These are phyloP conservation scores for Halcyon badia DNA, from an alignment of 2,797 vertebrate species.

Conservation along the genomic window DNA sequence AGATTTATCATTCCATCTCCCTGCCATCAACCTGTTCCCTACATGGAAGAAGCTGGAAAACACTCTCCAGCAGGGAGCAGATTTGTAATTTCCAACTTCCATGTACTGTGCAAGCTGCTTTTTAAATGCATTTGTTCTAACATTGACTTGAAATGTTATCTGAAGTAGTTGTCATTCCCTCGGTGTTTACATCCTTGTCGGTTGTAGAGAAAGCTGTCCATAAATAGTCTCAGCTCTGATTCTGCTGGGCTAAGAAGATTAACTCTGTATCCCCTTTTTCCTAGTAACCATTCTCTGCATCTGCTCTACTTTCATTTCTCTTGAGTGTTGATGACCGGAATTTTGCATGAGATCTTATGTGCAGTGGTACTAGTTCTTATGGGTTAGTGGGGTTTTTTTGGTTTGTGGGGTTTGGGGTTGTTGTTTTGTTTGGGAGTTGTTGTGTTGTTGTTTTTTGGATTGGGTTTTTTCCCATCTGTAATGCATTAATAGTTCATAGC, in stretches of 20 bases:
- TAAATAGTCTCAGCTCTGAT: slow-evolving; percentile 27
- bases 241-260: slow-evolving; percentile 29
- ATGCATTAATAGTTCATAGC: neutral
- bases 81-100: neutral
- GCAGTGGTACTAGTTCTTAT: neutral
- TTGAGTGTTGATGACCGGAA: neutral
- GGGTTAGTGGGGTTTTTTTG: neutral
- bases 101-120: neutral
- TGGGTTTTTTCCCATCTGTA: neutral
- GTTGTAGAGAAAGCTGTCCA: slow-evolving; percentile 2
- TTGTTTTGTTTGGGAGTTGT: neutral
- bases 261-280: slow-evolving; percentile 38
- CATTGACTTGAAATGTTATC: neutral
- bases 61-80: neutral
- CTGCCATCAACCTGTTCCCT: neutral
- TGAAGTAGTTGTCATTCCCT: neutral
- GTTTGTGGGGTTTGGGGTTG: neutral
- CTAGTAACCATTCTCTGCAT: neutral
- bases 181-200: slow-evolving; percentile 12
- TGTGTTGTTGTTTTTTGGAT: neutral
- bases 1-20: neutral
- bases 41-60: neutral
- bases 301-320: slow-evolving; percentile 35
- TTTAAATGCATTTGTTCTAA: neutral
- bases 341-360: neutral